Evolutionary conservation across 2,113 vertebrate species (phyloP).

Genomic region (Galbula dea): DNA sequence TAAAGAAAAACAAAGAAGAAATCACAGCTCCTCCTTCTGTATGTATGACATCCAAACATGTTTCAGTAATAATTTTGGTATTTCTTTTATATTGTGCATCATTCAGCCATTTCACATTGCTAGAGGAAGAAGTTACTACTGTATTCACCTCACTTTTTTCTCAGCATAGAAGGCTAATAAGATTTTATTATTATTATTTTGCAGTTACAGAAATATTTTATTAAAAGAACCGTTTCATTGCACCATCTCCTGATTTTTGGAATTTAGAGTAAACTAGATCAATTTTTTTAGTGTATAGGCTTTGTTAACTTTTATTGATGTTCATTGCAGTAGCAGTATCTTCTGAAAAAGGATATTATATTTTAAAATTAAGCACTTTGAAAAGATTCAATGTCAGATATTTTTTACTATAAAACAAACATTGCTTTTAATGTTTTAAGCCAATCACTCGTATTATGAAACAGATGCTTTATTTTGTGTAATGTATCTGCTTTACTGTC

Average conservation of each 20-base stretch:
- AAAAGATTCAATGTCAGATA: neutral
- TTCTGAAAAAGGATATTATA: neutral
- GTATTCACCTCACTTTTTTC: neutral
- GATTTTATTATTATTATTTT: neutral
- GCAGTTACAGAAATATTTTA: neutral
- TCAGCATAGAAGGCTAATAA: neutral
- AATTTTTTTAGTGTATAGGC: neutral
- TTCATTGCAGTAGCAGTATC: neutral
- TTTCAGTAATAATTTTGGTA: neutral
- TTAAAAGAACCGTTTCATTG: neutral
- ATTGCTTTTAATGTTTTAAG: neutral
- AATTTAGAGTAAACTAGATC: neutral
- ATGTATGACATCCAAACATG: constrained; percentile 13
- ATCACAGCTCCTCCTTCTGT: constrained; percentile 67
- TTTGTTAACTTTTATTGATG: neutral
- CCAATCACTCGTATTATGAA: neutral
- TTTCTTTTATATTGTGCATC: neutral
- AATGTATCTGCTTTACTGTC: neutral
- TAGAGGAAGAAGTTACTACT: neutral
- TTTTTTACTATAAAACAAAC: neutral
- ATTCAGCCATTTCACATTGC: neutral
- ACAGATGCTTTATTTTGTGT: neutral
- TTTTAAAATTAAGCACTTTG: neutral
- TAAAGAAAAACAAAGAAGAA: constrained; percentile 74
- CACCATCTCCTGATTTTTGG: neutral